Base-by-base conservation (phyloP, 2,797 vertebrate genomes). In the Danio kyathit region DNA sequence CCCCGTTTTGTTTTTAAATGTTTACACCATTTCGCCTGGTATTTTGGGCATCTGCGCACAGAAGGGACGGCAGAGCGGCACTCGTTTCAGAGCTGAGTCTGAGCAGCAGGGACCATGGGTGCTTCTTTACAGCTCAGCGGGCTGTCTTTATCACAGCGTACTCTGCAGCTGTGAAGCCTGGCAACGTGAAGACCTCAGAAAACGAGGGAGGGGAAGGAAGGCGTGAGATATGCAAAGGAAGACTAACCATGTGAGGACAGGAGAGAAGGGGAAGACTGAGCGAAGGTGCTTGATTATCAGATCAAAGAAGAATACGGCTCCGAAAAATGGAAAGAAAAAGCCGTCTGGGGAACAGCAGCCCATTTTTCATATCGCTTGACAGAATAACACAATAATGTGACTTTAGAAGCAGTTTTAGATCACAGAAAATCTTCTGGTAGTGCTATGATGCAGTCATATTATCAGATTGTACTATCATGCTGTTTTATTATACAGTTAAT, bases 101-200 rank as follows among this genome's bases (percentile, higher is more conserved):
- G 57, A 51, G 52, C 69, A 60, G 56, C 70, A 74, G 72, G 75
- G 51, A 49, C 14, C 29, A 46, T 17, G 57, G 70, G 57, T 10
- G 49, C 29, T 75, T 82, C 44, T 80, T 78, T 81, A 60, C 56
- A 74, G 49, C 76, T 52, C 80, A 48, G 74, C 57, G 13, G 69
- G 82, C 38, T 9, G 65, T 75, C 82, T 79, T 77, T 74, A 77
- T 80, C 80, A 54, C 80, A 14, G 80, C 46, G 73, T 77, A 51
- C 57, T 70, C 63, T 69, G 73, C 74, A 64, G 71, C 79, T 65
- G 79, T 21, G 69, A 85, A 77, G 56, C 77, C 69, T 82, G 63
- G 76, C 61, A 70, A 56, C 54, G 19, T n/a, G 48, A 61, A 46
- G 17, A 60, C 61, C 5, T 21, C 61, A 80, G 63, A 74, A 80